phyloP scores from a whole-genome alignment of 2,113 vertebrate species.

The Ondatra zibethicus region DNA sequence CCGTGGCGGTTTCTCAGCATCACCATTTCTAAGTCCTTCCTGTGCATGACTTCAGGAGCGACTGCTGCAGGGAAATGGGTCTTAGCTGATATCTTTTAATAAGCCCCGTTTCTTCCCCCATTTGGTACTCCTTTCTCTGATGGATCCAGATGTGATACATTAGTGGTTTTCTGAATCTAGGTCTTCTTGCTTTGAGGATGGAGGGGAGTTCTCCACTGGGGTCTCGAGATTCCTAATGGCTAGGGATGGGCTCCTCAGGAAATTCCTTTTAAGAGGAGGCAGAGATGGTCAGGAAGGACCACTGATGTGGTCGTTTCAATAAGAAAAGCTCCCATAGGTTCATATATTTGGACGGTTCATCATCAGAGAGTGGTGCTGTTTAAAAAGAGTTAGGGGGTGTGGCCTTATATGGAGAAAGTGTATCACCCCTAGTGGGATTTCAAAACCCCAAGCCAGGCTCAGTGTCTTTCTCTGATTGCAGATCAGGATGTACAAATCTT shows the following conservation, averaged over 20 bases:
- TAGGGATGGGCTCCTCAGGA: rapidly evolving
- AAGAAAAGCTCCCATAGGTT: neutral
- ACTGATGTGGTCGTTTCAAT: neutral
- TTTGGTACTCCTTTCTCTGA: neutral
- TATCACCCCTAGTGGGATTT: neutral
- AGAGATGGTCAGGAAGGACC: neutral
- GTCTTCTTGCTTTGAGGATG: neutral
- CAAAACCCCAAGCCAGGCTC: neutral
- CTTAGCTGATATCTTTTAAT: rapidly evolving
- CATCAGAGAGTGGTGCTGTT: neutral
- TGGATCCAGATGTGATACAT: too few relatives aligned
- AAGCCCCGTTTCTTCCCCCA: rapidly evolving
- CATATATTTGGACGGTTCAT: neutral
- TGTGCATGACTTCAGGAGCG: rapidly evolving
- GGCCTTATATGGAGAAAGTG: neutral
- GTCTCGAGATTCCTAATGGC: neutral
- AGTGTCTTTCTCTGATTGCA: neutral
- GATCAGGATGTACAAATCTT: neutral
- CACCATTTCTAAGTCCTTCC: rapidly evolving
- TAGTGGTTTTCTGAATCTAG: neutral
- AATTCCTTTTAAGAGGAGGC: neutral
- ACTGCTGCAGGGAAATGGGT: rapidly evolving
- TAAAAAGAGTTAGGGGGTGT: neutral
- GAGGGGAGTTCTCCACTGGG: neutral
- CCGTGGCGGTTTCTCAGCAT: too few relatives aligned